phyloP scores from a whole-genome alignment of 2,888 invertebrate genomes.

The Epistrophe eligans region DNA sequence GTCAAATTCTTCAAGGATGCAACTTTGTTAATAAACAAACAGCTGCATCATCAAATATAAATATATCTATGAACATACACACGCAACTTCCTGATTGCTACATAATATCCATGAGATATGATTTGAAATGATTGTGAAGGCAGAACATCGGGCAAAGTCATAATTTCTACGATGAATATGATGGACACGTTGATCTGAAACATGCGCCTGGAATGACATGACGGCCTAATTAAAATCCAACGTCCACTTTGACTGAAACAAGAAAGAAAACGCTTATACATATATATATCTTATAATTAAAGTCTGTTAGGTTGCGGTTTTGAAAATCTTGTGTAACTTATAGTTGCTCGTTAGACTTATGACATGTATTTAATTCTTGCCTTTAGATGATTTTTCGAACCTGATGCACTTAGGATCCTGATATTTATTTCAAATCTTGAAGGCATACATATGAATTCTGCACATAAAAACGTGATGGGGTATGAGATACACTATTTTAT shows the following conservation, averaged over 20 bases:
- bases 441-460: not conserved
- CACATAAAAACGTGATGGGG: too few relatives aligned
- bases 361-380: not conserved
- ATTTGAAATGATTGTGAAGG: constrained; percentile 13
- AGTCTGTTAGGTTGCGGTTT: not conserved
- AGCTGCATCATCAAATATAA: not conserved
- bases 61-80: not conserved
- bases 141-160: constrained; percentile 14
- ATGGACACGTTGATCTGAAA: constrained; percentile 32
- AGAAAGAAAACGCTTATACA: not conserved
- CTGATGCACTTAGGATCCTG: not conserved
- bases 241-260: not conserved
- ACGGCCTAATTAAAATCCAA: constrained; percentile 52
- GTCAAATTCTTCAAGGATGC: not conserved
- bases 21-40: constrained; percentile 1
- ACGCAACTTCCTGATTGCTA: constrained; percentile 20
- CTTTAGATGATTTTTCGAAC: not conserved
- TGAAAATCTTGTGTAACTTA: not conserved
- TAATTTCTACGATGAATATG: constrained; percentile 17
- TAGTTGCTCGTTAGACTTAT: constrained; percentile 1
- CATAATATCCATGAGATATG: not conserved
- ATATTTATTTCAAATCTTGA: not conserved
- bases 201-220: constrained; percentile 40
- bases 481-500: too few relatives aligned
- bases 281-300: constrained; percentile 2